Percentiles rank a stretch among this genome's conserved stretches.
phyloP scores from a whole-genome alignment of 1,140 invertebrate genomes.

The Camponotus floridanus region DNA sequence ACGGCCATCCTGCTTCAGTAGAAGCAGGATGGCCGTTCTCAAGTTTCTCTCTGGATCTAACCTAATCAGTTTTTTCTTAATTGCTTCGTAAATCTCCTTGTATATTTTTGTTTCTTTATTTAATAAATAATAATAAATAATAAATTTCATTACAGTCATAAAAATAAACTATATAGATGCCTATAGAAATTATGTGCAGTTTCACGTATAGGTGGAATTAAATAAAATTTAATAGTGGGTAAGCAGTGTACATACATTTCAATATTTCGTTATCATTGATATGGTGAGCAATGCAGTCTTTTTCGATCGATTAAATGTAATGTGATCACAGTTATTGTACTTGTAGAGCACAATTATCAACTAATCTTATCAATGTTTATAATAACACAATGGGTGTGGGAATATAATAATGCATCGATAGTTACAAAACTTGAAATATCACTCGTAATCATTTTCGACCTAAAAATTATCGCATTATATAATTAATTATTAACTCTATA shows the following conservation, averaged over 20 bases:
- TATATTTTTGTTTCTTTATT: background rate
- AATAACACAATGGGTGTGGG: no score
- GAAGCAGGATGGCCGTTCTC: no score
- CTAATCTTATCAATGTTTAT: background rate
- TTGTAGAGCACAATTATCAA: background rate
- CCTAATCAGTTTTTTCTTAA: background rate
- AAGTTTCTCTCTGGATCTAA: constrained; percentile 8
- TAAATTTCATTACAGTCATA: background rate
- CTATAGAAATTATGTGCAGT: background rate
- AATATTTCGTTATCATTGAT: background rate
- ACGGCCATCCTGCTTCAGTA: no score
- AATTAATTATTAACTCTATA: no score
- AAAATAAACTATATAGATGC: background rate
- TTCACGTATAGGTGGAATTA: background rate
- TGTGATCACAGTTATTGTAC: background rate
- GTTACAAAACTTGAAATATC: no score
- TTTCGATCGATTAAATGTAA: background rate
- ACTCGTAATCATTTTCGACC: no score
- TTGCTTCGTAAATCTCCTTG: background rate
- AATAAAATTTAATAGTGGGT: constrained; percentile 30
- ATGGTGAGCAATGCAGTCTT: background rate
- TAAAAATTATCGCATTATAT: no score
- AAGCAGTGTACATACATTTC: constrained; percentile 4
- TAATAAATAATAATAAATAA: background rate
- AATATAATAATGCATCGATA: no score